phyloP scores from a whole-genome alignment of 2,888 invertebrate species.

The Leucoptera coffeella region DNA sequence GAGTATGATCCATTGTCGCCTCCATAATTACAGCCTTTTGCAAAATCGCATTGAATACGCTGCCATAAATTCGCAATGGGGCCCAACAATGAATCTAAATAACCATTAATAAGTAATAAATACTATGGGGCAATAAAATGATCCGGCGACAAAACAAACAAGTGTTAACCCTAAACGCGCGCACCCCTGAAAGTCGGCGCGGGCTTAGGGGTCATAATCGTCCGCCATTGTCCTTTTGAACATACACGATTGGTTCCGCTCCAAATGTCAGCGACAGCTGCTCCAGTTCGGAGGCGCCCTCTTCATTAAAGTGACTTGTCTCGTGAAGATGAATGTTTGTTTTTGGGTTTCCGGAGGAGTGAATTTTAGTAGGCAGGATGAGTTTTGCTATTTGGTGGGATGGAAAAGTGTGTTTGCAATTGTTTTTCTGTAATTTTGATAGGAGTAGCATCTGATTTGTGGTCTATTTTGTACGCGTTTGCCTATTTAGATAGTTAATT shows the following conservation, averaged over 20 bases:
- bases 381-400: no score
- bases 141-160: no score
- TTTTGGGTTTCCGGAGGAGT: no score
- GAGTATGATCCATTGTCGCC: no score
- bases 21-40: slow-evolving; percentile 19
- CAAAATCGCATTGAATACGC: slow-evolving; percentile 23
- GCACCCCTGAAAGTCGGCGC: slow-evolving; percentile 30
- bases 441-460: no score
- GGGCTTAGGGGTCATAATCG: slow-evolving; percentile 1
- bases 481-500: no score
- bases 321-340: slow-evolving; percentile 49
- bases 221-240: slow-evolving; percentile 9
- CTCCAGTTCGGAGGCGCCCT: slow-evolving; percentile 43
- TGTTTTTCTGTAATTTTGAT: no score
- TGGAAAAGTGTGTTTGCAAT: no score
- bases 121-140: slow-evolving; percentile 46
- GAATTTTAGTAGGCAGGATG: no score
- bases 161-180: no score
- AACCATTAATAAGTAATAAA: slow-evolving; percentile 56
- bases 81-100: slow-evolving; percentile 50
- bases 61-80: slow-evolving; percentile 43
- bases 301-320: slow-evolving; percentile 51
- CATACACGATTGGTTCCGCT: slow-evolving; percentile 38
- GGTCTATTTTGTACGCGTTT: no score
- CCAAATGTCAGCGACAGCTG: slow-evolving; percentile 42